Conservation (phyloP, 2,113 vertebrate species). For the Serranochromis macrocephalus region DNA sequence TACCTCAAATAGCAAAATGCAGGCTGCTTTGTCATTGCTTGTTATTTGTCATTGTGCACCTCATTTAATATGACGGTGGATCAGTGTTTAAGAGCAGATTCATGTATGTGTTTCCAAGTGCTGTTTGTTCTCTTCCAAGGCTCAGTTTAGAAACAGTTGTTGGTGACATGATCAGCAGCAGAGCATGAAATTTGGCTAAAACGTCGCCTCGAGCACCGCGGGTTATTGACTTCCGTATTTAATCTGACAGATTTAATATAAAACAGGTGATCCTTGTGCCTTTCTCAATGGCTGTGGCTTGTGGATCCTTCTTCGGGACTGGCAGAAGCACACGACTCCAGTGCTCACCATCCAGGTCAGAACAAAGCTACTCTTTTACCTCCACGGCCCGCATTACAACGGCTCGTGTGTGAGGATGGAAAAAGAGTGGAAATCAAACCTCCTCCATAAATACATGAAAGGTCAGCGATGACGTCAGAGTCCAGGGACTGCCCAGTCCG, state of each 20-base stretch:
- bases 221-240: constrained; percentile 59
- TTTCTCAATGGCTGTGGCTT: constrained; percentile 30
- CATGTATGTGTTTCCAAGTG: not conserved
- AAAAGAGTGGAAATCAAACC: constrained; percentile 65
- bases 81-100: not conserved
- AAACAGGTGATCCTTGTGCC: constrained; percentile 62
- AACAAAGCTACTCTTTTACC: constrained; percentile 72
- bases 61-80: not conserved
- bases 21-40: not conserved
- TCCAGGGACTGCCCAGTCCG: constrained; percentile 16
- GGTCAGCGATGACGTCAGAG: constrained; percentile 65
- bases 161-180: not conserved
- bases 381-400: constrained; percentile 47
- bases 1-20: not conserved
- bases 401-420: constrained; percentile 61
- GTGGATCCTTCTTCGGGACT: constrained; percentile 45
- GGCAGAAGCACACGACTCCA: constrained; percentile 53
- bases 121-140: not conserved
- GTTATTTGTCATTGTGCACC: not conserved
- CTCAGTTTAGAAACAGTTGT: not conserved
- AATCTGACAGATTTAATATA: constrained; percentile 64
- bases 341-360: constrained; percentile 36
- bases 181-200: not conserved
- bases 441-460: constrained; percentile 69
- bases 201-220: not conserved